These are phyloP conservation scores for Acromyrmex heyeri DNA, from an alignment of 1,140 invertebrate genomes.

Conservation along the genomic window DNA sequence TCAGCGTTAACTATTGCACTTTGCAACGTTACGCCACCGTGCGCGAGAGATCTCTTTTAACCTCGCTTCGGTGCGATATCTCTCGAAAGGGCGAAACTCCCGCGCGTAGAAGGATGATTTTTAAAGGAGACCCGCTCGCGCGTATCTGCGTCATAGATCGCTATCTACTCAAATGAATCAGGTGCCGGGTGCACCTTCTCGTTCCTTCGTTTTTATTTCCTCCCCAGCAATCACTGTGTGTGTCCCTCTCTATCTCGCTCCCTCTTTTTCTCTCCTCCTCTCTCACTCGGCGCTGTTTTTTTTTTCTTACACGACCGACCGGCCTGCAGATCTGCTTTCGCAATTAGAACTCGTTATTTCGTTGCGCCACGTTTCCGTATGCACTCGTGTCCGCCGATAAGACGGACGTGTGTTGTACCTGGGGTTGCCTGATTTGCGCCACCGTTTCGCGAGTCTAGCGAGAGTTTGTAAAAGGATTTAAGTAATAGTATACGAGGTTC, in stretches of 20 bases:
- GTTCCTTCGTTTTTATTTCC: conserved; percentile 69
- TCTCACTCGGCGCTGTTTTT: conserved; percentile 8
- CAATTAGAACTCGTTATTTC: conserved; percentile 85
- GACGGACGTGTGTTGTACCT: conserved; percentile 52
- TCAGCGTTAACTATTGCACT: conserved; percentile 4
- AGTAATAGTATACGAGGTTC: not conserved
- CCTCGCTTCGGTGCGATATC: not conserved
- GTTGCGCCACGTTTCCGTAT: conserved; percentile 83
- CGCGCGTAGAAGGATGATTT: conserved; percentile 74
- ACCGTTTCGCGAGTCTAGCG: conserved; percentile 47
- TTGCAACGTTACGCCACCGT: not conserved
- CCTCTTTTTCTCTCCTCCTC: not conserved
- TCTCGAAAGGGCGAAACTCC: conserved; percentile 67
- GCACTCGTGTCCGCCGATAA: conserved; percentile 73
- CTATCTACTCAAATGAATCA: conserved; percentile 78
- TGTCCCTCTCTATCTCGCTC: conserved; percentile 6
- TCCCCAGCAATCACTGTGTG: conserved; percentile 48
- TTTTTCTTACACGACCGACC: conserved; percentile 37
- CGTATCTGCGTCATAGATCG: conserved; percentile 77
- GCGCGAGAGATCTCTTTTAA: conserved; percentile 32
- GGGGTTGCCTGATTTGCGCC: conserved; percentile 69
- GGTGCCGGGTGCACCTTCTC: conserved; percentile 78
- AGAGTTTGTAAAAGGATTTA: conserved; percentile 50
- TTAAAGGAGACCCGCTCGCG: conserved; percentile 71
- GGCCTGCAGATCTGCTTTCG: conserved; percentile 79